Base-by-base conservation (phyloP, 2,888 invertebrate genomes). In the Drosophila basisetae region DNA sequence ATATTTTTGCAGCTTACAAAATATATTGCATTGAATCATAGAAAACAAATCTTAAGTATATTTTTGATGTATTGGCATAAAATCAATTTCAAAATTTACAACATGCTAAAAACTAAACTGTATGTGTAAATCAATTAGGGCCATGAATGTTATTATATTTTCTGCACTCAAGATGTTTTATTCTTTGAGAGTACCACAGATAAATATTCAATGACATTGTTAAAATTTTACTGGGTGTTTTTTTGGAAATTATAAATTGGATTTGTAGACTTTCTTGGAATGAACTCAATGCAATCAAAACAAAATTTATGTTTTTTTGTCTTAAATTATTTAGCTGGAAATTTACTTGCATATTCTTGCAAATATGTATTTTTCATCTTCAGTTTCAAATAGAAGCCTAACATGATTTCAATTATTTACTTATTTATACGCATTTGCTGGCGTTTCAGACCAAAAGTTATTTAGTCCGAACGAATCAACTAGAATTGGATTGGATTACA, bases 351-450 rank as follows among this genome's bases (percentile, higher is more conserved):
- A 56, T 59, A 49, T 72, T 30, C 16, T 33, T 60, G 59, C 25
- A 59, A 10, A 4, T 28, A 25, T 25, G 47, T 63, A 43, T 59
- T 69, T 68, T 52, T 55, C n/a, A 49, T 31, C 13, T n/a, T n/a
- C 16, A 28, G 47, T 47, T 7, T 2, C 7, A 33, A 59, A 54
- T 58, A 52, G 53, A 63, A 39, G 60, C 58, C 66, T 37, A 60
- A 59, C 41, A 62, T 68, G 72, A 78, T 78, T 80, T 71, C 53
- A 67, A 66, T 59, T 47, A 63, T 70, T 79, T 53, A 79, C 68
- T 78, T 43, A 79, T 79, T 68, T 59, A 39, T 43, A n/a, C 52
- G 33, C 33, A 68, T 74, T 28, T 58, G 43, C 56, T 75, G 60
- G 43, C 58, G 59, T 67, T 80, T 41, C 18, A 25, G 22, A 2